phyloP scores from a whole-genome alignment of 2,797 vertebrate species.

The Hyperoplus immaculatus region DNA sequence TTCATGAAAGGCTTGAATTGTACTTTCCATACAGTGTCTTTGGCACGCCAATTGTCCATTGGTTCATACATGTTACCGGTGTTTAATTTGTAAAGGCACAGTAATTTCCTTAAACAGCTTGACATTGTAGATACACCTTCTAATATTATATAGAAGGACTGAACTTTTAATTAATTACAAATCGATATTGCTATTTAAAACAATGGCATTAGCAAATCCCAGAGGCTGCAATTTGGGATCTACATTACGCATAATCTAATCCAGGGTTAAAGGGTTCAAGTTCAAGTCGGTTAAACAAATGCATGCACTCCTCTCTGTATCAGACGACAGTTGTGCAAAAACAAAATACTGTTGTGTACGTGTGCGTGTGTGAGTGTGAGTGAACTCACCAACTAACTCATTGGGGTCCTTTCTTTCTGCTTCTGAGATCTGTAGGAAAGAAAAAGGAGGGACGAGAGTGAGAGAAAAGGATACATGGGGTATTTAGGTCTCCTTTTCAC shows the following conservation, averaged over 20 bases:
- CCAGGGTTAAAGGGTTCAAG: no score
- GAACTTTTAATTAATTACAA: no score
- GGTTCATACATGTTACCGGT: neutral
- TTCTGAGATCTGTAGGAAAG: constrained; percentile 84
- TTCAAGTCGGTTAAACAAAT: neutral
- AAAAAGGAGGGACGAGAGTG: neutral
- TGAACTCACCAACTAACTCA: constrained; percentile 94
- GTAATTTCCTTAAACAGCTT: no score
- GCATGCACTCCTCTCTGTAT: neutral
- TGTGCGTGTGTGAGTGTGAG: neutral
- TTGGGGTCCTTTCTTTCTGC: constrained; percentile 93
- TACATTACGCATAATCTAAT: no score
- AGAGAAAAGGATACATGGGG: constrained; percentile 3
- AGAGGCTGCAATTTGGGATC: no score
- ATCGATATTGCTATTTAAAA: no score
- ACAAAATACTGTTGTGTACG: neutral
- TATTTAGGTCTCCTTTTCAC: constrained; percentile 37
- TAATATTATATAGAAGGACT: no score
- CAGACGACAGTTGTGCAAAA: no score
- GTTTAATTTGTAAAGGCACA: no score
- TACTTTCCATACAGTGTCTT: neutral
- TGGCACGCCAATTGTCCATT: neutral
- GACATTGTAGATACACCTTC: no score
- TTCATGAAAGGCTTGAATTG: no score
- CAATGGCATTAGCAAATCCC: no score